Evolutionary conservation across 2,888 invertebrate species (phyloP).

Genomic region (Eupeodes luniger): DNA sequence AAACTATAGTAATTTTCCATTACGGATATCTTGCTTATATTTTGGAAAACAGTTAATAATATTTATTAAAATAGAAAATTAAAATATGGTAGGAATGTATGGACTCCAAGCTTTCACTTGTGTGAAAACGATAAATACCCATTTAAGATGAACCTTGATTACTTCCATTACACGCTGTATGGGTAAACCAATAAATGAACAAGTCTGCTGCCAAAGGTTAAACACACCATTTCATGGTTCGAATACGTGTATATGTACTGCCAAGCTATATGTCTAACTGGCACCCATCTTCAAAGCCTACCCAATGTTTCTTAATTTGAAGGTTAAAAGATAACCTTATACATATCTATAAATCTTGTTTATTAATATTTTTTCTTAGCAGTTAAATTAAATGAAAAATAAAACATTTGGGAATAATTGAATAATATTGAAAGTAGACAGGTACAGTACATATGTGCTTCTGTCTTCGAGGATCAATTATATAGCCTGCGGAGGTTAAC

Average conservation of each 20-base stretch:
- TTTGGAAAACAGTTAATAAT: no score
- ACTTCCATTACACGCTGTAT: constrained; percentile 67
- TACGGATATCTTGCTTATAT: no score
- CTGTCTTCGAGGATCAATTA: neutral
- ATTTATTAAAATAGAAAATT: no score
- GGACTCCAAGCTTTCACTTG: no score
- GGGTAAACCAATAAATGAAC: constrained; percentile 61
- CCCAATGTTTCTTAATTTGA: no score
- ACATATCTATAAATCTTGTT: neutral
- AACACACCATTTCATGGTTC: neutral
- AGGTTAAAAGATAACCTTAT: no score
- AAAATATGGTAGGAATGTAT: no score
- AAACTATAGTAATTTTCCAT: no score
- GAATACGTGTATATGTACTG: neutral
- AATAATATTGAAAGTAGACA: constrained; percentile 42
- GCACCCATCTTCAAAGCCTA: no score
- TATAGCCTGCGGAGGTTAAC: constrained; percentile 16
- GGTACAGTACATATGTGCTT: neutral
- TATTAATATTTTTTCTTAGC: no score
- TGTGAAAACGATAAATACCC: no score
- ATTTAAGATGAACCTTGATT: constrained; percentile 32
- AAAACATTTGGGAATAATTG: constrained; percentile 35
- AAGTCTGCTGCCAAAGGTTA: constrained; percentile 50
- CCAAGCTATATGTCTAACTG: no score
- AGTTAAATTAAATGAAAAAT: neutral